phyloP scores from a whole-genome alignment of 2,113 vertebrate genomes.

The human region DNA sequence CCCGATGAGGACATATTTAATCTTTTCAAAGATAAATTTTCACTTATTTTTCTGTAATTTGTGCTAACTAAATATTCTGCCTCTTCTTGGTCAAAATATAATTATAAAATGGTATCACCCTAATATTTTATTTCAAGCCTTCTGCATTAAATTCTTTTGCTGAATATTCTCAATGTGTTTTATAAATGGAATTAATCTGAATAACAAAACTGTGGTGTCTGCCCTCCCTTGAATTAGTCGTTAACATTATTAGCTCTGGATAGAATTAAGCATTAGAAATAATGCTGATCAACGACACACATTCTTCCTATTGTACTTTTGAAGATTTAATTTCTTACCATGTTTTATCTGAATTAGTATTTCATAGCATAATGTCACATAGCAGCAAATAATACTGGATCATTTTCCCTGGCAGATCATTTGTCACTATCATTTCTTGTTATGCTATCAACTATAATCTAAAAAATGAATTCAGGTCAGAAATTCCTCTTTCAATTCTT shows the following conservation, averaged over 20 bases:
- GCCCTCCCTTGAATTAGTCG: slow-evolving; percentile 75
- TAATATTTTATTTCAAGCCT: slow-evolving; percentile 74
- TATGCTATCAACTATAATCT: slow-evolving; percentile 68
- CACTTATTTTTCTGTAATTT: slow-evolving; percentile 56
- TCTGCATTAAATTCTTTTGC: slow-evolving; percentile 68
- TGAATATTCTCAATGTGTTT: slow-evolving; percentile 75
- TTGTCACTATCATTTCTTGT: slow-evolving; percentile 64
- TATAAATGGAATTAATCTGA: slow-evolving; percentile 74
- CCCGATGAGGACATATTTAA: slow-evolving; percentile 53
- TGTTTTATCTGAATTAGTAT: slow-evolving; percentile 66
- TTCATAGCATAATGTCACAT: slow-evolving; percentile 43
- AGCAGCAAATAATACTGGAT: slow-evolving; percentile 40
- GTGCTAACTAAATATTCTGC: slow-evolving; percentile 44
- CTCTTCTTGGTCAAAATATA: slow-evolving; percentile 25
- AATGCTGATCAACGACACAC: slow-evolving; percentile 65
- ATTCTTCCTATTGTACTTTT: slow-evolving; percentile 73
- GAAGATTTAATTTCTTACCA: slow-evolving; percentile 67
- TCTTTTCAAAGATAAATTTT: slow-evolving; percentile 64
- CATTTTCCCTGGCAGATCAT: slow-evolving; percentile 63
- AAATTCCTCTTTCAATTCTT: slow-evolving; percentile 66
- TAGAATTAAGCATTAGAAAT: slow-evolving; percentile 71
- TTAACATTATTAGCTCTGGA: slow-evolving; percentile 77
- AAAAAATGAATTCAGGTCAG: slow-evolving; percentile 68
- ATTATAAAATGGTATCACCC: slow-evolving; percentile 45
- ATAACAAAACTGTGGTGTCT: slow-evolving; percentile 75